Base-by-base conservation (phyloP, 1,140 invertebrate genomes). In the Geopemphigus sp. region DNA sequence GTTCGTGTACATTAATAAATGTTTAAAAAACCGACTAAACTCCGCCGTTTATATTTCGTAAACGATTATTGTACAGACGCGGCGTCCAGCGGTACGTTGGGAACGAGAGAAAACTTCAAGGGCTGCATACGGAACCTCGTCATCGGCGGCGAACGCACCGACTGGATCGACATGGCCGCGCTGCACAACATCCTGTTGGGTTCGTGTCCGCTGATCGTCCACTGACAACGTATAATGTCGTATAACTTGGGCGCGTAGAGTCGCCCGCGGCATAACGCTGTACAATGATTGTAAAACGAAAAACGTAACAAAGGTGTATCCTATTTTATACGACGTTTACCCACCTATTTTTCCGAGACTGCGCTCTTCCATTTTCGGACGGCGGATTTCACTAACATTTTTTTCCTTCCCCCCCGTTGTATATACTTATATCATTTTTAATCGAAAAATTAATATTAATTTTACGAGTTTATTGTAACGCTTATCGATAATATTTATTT, bases 51-150 rank as follows among this genome's bases (percentile, higher is more conserved):
- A 8, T 39, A 39, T 39, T 39, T 39, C 8, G 32, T 39, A 61
- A 80, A 82, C 81, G 80, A 83, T 84, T 76, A 80, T 82, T 84
- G 87, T 87, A 80, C 83, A 93, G 92, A 90, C 81, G 86, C 89
- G 82, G 91, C 90, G 81, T 89, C 88, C 74, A 90, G 86, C 83
- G 91, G 88, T 82, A 93, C 90, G 32, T 66, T 91, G 72, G 87
- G 88, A 83, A 90, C 87, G 59, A 88, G 88, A 82, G 93, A 94
- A 82, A 94, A 94, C 84, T 97, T 97, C 86, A 93, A 93, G 84
- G 95, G 95, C 12, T 98, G 95, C 87, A 93, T 98, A 83, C 88
- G 92, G 59, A 95, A 96, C 83, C 88, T 97, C 12, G 89, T 89
- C 76, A 91, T 96, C 76, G 88, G 90, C 81, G 87, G 85, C 64